Evolutionary conservation across 2,888 invertebrate species (phyloP).

Genomic region (Nemoura dubitans): DNA sequence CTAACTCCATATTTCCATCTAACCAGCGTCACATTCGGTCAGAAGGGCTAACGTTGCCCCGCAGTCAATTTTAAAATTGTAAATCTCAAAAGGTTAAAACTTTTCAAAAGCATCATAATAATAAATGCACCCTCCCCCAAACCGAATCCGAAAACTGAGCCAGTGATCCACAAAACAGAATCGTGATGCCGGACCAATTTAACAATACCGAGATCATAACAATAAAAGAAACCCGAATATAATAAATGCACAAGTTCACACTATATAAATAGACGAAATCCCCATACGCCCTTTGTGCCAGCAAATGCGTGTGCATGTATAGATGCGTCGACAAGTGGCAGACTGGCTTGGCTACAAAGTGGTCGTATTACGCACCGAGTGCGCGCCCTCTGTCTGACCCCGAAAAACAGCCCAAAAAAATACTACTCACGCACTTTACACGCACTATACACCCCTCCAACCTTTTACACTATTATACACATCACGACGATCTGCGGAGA

Average conservation of each 20-base stretch:
- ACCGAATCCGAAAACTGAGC: not conserved
- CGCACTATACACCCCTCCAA: not conserved
- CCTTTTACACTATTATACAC: not conserved
- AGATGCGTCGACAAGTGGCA: conserved; percentile 32
- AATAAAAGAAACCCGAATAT: conserved; percentile 4
- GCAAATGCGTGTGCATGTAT: not conserved
- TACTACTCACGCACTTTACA: conserved; percentile 15
- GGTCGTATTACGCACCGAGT: conserved; percentile 36
- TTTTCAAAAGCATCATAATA: not conserved
- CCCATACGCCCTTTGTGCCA: not conserved
- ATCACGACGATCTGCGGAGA: not conserved
- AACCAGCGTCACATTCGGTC: no score
- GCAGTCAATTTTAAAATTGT: no score
- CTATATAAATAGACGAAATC: conserved; percentile 24
- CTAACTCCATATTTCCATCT: no score
- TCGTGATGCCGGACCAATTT: not conserved
- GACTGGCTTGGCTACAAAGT: conserved; percentile 44
- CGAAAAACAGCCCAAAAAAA: conserved; percentile 33
- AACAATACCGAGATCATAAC: not conserved
- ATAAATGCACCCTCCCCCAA: not conserved
- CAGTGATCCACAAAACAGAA: not conserved
- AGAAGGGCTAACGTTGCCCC: no score
- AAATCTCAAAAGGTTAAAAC: no score
- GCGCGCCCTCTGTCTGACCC: conserved; percentile 45
- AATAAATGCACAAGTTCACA: conserved; percentile 28